Base-by-base conservation (phyloP, 2,113 vertebrate genomes). In the Cheirogaleus medius region DNA sequence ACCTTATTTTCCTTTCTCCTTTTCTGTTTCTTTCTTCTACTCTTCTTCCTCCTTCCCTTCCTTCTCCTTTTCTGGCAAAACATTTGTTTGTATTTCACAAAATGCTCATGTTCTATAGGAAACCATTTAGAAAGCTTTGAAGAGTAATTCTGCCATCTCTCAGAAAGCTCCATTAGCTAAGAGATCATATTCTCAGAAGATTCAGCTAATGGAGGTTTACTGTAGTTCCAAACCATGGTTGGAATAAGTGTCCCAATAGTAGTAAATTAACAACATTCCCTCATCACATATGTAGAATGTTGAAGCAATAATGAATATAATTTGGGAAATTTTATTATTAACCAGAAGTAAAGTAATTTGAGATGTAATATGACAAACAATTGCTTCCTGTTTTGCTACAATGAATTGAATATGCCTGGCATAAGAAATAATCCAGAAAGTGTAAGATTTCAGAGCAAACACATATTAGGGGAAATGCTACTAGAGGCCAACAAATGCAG, bases 271-370 rank as follows among this genome's bases (percentile, higher is more conserved):
- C n/a, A 63, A 42, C 27, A 84, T 81, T 44, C 58, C 52, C 69
- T 64, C 29, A 85, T 88, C 27, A 49, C 39, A 34, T 80, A 34
- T 34, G 44, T 66, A 64, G 58, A 85, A 29, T 32, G 18, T 32
- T 76, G 56, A 91, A 85, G 52, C 60, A 42, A 63, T 88, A 77
- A 88, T 82, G 76, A 47, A 84, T 73, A 81, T 56, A 68, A 78
- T 82, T 92, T 81, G 2, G 23, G 14, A 47, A 69, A 87, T 87
- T 94, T 84, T n/a, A 68, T 91, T 94, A 88, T 94, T 91, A 78
- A 82, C 42, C 27, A 78, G 89, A 91, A 97, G 42, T 96, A 37
- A 95, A 76, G 76, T 81, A 60, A 56, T 37, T 63, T 47, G 78
- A 95, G 60, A 91, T 80, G 15, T 52, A 18, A 81, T 29, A 8